Percentiles rank a stretch among this genome's conserved stretches.
Evolutionary conservation across 2,888 invertebrate genomes (phyloP).

Genomic region (Drosophila meridiana): DNA sequence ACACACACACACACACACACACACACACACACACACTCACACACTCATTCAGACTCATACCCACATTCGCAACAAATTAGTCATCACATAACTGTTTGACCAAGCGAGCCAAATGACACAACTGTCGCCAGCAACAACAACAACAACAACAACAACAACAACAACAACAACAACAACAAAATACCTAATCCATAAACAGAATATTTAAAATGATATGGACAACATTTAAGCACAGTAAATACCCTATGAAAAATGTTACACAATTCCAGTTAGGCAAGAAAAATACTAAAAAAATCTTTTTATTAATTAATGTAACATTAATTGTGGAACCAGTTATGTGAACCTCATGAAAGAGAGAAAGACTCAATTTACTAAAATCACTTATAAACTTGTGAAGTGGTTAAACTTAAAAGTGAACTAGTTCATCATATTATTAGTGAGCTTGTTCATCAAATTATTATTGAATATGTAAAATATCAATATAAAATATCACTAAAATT

Average conservation of each 20-base stretch:
- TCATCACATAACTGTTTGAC: conserved; percentile 45
- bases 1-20: not conserved
- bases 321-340: conserved; percentile 5
- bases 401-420: not conserved
- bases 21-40: conserved; percentile 7
- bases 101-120: conserved; percentile 35
- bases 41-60: conserved; percentile 8
- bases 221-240: conserved; percentile 15
- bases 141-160: conserved; percentile 20
- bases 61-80: conserved; percentile 42
- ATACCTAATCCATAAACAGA: conserved; percentile 17
- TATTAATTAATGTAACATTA: not conserved
- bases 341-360: not conserved
- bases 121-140: conserved; percentile 33
- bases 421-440: not conserved
- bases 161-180: not conserved
- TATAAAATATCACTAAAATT: not conserved
- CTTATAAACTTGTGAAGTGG: not conserved
- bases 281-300: not conserved
- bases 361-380: not conserved
- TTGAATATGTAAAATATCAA: no score
- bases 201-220: conserved; percentile 29
- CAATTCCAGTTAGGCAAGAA: conserved; percentile 9
- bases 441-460: not conserved
- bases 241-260: conserved; percentile 11